A percentile compares a stretch with the other conserved stretches of the same genome.
Conservation (phyloP, 2,888 invertebrate species). For the Capitulum mitella region DNA sequence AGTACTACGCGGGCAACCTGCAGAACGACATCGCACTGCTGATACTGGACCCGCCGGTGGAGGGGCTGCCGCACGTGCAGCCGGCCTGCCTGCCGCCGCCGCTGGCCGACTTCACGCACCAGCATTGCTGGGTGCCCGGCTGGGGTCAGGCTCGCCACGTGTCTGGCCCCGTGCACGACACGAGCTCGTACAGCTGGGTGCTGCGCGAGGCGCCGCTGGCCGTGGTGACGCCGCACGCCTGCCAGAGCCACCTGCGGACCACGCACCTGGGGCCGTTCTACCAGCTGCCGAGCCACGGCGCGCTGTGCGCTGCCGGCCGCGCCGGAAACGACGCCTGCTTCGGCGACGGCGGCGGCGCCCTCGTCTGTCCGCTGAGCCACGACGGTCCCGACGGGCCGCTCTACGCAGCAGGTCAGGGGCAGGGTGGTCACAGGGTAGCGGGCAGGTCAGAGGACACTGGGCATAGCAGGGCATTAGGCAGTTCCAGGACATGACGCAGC, state of each 20-base stretch:
- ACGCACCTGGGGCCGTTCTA: constrained; percentile 28
- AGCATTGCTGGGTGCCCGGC: constrained; percentile 26
- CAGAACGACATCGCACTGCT: constrained; percentile 30
- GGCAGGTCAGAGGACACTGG: no score
- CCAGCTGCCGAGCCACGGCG: constrained; percentile 28
- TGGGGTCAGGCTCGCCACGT: constrained; percentile 29
- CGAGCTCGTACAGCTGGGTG: constrained; percentile 26
- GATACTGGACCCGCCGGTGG: constrained; percentile 27
- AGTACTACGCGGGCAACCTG: constrained; percentile 29
- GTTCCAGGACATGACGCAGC: no score
- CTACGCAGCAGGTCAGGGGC: neutral
- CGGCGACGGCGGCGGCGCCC: constrained; percentile 30
- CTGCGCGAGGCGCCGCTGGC: constrained; percentile 23
- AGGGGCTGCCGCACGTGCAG: constrained; percentile 29
- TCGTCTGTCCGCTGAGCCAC: constrained; percentile 21
- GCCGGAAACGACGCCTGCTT: constrained; percentile 29
- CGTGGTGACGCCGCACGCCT: constrained; percentile 20
- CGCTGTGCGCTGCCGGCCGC: constrained; percentile 27
- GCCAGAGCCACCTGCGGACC: constrained; percentile 26
- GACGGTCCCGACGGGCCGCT: neutral
- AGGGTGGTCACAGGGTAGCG: no score
- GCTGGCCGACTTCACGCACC: neutral
- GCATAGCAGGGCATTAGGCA: no score
- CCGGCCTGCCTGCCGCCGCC: constrained; percentile 29
- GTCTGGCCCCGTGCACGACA: constrained; percentile 17